phyloP scores from a whole-genome alignment of 2,113 vertebrate species.

The Sylvietta virens region DNA sequence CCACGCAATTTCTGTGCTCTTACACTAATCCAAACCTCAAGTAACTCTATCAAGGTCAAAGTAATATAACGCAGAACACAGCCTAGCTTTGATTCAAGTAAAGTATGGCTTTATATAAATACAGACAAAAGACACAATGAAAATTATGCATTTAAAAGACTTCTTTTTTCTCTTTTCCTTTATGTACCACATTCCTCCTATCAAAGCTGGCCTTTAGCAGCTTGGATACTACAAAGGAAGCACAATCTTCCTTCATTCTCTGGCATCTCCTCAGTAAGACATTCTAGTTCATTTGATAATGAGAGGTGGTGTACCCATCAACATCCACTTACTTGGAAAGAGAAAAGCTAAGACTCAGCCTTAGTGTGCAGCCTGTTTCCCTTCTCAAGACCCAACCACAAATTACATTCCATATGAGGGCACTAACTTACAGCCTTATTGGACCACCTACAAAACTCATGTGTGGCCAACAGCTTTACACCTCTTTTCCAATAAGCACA shows the following conservation, averaged over 20 bases:
- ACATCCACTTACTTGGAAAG: not conserved
- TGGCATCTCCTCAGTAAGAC: not conserved
- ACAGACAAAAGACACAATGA: not conserved
- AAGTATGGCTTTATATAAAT: not conserved
- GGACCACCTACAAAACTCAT: not conserved
- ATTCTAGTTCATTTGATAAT: not conserved
- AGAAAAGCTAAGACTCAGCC: not conserved
- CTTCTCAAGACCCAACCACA: not conserved
- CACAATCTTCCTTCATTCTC: not conserved
- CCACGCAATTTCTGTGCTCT: conserved; percentile 18
- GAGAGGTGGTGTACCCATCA: not conserved
- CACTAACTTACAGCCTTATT: not conserved
- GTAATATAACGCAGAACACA: conserved; percentile 19
- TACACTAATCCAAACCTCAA: not conserved
- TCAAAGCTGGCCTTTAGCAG: not conserved
- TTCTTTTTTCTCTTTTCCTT: not conserved
- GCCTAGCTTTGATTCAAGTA: not conserved
- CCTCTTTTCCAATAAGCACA: not conserved
- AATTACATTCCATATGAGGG: not conserved
- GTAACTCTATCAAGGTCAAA: conserved; percentile 45
- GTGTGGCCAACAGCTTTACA: not conserved
- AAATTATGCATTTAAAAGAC: not conserved
- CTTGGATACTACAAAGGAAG: not conserved
- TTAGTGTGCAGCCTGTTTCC: not conserved
- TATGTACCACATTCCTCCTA: not conserved